Conservation (phyloP, 2,113 vertebrate genomes). For the Upupa epops region DNA sequence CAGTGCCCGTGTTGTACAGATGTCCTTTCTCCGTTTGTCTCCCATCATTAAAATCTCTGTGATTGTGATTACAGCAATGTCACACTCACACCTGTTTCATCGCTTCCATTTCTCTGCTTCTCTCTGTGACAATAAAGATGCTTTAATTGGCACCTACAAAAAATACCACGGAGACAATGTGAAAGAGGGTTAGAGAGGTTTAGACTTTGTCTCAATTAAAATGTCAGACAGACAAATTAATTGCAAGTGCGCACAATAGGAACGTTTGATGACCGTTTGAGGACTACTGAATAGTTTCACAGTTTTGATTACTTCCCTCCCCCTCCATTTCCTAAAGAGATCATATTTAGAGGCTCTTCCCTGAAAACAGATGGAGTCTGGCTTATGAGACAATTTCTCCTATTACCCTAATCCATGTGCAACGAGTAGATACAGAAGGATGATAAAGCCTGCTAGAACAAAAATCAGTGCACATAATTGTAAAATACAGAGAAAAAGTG, state of each 20-base stretch:
- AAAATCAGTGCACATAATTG: background rate
- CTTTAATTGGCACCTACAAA: background rate
- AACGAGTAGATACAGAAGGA: background rate
- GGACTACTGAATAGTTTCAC: background rate
- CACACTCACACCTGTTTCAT: background rate
- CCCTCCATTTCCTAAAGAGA: background rate
- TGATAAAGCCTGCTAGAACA: background rate
- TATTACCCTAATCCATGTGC: background rate
- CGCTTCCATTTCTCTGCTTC: background rate
- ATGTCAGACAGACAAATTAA: background rate
- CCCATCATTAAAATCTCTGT: slow-evolving; percentile 25
- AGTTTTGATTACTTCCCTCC: background rate
- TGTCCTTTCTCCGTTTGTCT: slow-evolving; percentile 39
- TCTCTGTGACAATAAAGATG: background rate
- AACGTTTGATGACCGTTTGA: background rate
- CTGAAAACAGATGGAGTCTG: background rate
- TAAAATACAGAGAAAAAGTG: background rate
- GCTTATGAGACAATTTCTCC: background rate
- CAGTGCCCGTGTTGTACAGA: background rate
- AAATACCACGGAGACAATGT: background rate
- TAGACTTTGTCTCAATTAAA: slow-evolving; percentile 13
- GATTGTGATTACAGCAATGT: background rate
- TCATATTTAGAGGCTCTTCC: background rate
- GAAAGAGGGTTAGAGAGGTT: background rate
- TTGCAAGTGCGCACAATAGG: background rate